Conservation (phyloP, 2,797 vertebrate genomes). For the Rousettus madagascariensis region DNA sequence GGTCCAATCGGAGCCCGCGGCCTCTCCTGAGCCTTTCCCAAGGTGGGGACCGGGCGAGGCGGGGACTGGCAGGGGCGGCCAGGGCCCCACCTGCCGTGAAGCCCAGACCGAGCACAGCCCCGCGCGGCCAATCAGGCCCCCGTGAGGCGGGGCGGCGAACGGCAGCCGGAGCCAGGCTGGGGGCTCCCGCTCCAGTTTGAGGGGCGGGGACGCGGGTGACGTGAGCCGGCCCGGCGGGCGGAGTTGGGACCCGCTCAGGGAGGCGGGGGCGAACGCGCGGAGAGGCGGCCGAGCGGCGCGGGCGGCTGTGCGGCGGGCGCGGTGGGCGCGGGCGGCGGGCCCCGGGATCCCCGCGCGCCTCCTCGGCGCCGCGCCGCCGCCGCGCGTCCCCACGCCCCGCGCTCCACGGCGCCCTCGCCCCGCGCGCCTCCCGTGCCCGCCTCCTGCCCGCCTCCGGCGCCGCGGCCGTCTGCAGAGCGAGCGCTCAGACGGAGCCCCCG, state of each 20-base stretch:
- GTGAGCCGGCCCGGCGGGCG: slow-evolving; percentile 75
- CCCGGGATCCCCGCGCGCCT: slow-evolving; percentile 75
- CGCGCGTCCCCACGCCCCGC: slow-evolving; percentile 70
- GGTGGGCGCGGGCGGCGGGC: slow-evolving; percentile 75
- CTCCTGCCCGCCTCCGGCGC: slow-evolving; percentile 41
- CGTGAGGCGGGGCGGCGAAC: not conserved
- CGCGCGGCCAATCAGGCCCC: not conserved
- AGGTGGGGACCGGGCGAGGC: slow-evolving; percentile 56
- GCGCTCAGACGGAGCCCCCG: slow-evolving; percentile 73
- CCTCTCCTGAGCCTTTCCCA: slow-evolving; percentile 59
- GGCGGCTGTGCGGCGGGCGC: slow-evolving; percentile 72
- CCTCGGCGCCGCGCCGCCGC: slow-evolving; percentile 67
- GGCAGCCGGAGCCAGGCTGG: not conserved
- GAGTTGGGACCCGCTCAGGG: slow-evolving; percentile 69
- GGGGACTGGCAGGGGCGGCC: not conserved
- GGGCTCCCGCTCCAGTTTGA: slow-evolving; percentile 58
- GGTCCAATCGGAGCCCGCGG: slow-evolving; percentile 74
- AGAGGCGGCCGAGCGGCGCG: slow-evolving; percentile 63
- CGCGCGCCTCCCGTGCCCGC: slow-evolving; percentile 51
- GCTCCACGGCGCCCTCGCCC: slow-evolving; percentile 64
- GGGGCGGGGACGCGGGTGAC: slow-evolving; percentile 78
- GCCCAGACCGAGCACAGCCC: not conserved
- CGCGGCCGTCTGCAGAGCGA: slow-evolving; percentile 61
- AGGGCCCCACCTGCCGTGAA: not conserved
- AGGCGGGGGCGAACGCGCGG: slow-evolving; percentile 67